A percentile compares a stretch with the other conserved stretches of the same genome.
These are phyloP conservation scores for Barnardius zonarius DNA, from an alignment of 2,113 vertebrate species.

Conservation along the genomic window DNA sequence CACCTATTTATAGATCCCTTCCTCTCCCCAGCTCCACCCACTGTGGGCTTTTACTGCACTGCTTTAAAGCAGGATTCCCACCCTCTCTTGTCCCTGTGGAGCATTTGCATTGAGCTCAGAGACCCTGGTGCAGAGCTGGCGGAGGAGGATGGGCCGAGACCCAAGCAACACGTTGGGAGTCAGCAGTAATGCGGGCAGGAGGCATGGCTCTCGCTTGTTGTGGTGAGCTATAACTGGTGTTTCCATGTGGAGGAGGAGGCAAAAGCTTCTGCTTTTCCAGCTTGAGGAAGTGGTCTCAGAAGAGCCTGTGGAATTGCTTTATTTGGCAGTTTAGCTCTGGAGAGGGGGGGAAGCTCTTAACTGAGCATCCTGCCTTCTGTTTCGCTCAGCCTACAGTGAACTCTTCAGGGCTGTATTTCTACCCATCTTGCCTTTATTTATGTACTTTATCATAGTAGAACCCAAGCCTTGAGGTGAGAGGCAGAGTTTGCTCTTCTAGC, in stretches of 20 bases:
- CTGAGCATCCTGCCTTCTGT: background rate
- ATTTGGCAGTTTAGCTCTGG: background rate
- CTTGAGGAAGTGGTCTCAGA: background rate
- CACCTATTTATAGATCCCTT: conserved; percentile 64
- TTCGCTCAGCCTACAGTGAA: background rate
- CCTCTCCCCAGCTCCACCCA: conserved; percentile 7
- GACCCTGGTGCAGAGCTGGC: background rate
- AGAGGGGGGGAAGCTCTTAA: background rate
- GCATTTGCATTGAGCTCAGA: background rate
- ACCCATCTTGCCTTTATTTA: background rate
- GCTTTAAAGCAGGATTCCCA: background rate
- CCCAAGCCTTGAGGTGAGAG: background rate
- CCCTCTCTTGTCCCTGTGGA: background rate
- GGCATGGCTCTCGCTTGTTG: background rate
- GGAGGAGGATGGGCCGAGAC: background rate
- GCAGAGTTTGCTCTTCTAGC: background rate
- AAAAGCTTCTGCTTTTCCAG: background rate
- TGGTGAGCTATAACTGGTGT: background rate
- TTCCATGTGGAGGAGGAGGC: background rate
- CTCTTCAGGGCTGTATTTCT: background rate
- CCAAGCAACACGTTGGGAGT: accelerated
- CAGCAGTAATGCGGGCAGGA: background rate
- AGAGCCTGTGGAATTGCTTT: background rate
- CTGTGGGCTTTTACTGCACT: background rate
- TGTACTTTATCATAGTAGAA: background rate